Percentiles rank a stretch among this genome's conserved stretches.
Evolutionary conservation across 2,888 invertebrate genomes (phyloP).

Genomic region (Reticulitermes lucifugus): DNA sequence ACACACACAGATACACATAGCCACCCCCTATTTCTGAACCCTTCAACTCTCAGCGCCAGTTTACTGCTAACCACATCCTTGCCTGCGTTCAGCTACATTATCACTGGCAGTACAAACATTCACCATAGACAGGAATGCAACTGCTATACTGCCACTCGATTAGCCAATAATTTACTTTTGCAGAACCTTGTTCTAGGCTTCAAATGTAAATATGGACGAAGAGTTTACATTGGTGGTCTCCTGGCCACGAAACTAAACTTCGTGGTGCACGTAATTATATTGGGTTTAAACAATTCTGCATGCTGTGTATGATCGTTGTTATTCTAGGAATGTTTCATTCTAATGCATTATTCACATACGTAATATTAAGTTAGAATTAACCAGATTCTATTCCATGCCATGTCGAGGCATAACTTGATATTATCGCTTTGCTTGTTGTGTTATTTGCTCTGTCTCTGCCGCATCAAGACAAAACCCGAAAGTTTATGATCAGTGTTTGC

Average conservation of each 20-base stretch:
- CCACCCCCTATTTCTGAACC: neutral
- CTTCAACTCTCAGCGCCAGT: neutral
- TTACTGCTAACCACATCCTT: slow-evolving; percentile 12
- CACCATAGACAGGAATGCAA: neutral
- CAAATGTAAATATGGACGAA: neutral
- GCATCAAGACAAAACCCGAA: no score
- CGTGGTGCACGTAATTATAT: neutral
- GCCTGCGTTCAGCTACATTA: neutral
- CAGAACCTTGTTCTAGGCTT: neutral
- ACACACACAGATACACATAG: no score
- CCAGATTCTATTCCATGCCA: no score
- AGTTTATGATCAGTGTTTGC: no score
- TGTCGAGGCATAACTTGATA: no score
- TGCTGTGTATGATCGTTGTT: neutral
- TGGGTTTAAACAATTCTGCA: neutral
- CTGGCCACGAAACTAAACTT: neutral
- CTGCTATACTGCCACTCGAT: neutral
- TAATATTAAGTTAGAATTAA: neutral
- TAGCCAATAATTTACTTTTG: neutral
- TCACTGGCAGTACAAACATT: slow-evolving; percentile 4
- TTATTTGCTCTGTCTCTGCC: no score
- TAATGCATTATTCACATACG: slow-evolving; percentile 22
- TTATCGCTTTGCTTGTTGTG: no score
- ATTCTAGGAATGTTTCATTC: slow-evolving; percentile 30
- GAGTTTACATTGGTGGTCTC: neutral